Base-by-base conservation (phyloP, 1,140 invertebrate species). In the Cepaea nemoralis region DNA sequence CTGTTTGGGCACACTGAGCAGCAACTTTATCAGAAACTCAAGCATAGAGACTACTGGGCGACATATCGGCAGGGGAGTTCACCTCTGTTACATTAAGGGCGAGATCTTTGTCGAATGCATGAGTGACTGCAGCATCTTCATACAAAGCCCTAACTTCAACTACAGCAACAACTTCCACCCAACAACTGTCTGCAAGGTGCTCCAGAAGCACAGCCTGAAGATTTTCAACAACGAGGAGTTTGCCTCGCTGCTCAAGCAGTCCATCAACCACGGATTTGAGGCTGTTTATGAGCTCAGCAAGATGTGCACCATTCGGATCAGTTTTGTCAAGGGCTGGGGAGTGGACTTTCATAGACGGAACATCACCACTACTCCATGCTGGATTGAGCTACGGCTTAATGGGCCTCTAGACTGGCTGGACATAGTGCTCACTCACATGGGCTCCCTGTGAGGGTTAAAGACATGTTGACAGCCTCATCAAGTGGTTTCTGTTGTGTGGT, bases 141-240 rank as follows among this genome's bases (percentile, higher is more conserved):
- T 99, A 19, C 97, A 99, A 92, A 98, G 96, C 71, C 94, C 97
- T 59, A 98, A 98, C 90, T 99, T 97, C 91, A 99, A 99, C 92
- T 96, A 97, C 90, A 96, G 98, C 86, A 95, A 96, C 85, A 91
- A 91, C 70, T 99, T 98, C 93, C 97, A 98, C 92, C 97, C 96
- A 16, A 97, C 96, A 35, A 99, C 97, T 0, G 97, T 99, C 0
- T 98, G 97, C 90, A 99, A 93, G 82, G 89, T 91, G 45, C 90
- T 89, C 33, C 89, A 88, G 37, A 96, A 96, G 27, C 98, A 97
- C 90, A 98, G 96, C 14, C 92, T 99, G 40, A 98, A 98, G 92
- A 99, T 99, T 87, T 99, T 99, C 92, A 98, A 99, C 88, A 98
- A 98, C 92, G 95, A 40, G 84, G 97, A 98, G 92, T 99, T 99